Evolutionary conservation across 2,113 vertebrate genomes (phyloP).

Genomic region (Otis tarda): DNA sequence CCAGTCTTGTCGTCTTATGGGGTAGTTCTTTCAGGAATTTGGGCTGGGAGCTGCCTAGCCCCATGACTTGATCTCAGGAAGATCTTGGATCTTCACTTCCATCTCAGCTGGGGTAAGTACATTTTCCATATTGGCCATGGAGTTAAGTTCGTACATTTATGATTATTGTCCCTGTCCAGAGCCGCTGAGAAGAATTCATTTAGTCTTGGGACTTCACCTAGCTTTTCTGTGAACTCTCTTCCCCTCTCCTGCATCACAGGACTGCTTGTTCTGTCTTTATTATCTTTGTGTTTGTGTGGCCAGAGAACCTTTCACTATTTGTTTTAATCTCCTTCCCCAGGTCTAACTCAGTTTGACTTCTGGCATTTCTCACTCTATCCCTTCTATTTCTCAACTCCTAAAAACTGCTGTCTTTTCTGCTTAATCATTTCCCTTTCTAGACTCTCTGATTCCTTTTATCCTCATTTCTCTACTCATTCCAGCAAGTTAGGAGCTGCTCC

Average conservation of each 20-base stretch:
- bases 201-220: neutral
- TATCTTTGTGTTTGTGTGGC: conserved; percentile 23
- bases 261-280: conserved; percentile 39
- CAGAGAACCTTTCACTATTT: conserved; percentile 20
- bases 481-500: neutral
- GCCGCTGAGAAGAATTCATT: neutral
- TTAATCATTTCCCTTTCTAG: neutral
- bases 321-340: conserved; percentile 25
- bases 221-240: neutral
- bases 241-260: neutral
- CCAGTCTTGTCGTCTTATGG: neutral
- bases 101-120: neutral
- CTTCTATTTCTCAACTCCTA: neutral
- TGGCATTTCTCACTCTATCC: conserved; percentile 21
- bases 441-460: neutral
- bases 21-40: neutral
- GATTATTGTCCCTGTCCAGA: neutral
- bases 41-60: neutral
- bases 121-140: neutral
- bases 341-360: conserved; percentile 14
- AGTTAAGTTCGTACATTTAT: neutral
- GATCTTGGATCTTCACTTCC: neutral
- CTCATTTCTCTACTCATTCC: neutral
- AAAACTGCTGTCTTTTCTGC: neutral
- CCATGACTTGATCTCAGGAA: neutral